Evolutionary conservation across 1,140 invertebrate species (phyloP), one percentile per base, ranked within the genome.

Genomic region (Eufriesea mexicana): DNA sequence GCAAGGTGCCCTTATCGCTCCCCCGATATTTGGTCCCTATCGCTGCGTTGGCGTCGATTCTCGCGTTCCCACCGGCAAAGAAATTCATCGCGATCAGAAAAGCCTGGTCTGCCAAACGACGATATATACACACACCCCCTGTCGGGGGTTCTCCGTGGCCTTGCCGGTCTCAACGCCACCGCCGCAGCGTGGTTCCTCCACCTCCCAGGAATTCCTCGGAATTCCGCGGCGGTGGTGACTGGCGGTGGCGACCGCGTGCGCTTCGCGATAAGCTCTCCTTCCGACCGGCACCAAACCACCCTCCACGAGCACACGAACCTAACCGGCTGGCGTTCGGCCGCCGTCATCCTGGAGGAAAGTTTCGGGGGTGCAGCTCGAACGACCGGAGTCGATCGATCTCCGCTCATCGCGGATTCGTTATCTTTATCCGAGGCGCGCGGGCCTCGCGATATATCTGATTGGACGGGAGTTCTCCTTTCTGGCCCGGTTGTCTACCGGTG

Each of bases 161-260:
- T 59, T 73, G 71, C 71, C n/a, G n/a, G n/a, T n/a, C 51, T 28
- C 20, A 5, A 78, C n/a, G n/a, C 12, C 25, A 2, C 49, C 49
- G 12, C 49, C 5, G 49, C 49, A 2, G 28, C 10, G 28, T 42
- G 66, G 18, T 51, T 20, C 51, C 47, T 59, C 73, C 72, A 66
- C 62, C 68, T 73, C 55, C 61, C 61, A 57, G 62, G 85, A 84
- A 86, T 89, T 89, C 87, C 88, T 62, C 62, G 85, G 85, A 89
- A 89, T 89, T 86, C 84, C 82, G 83, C 88, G 86, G 81, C 81
- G 81, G 71, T 74, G 89, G 91, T 92, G 92, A 92, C 91, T 92
- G 90, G 90, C 90, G 91, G 90, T 90, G 90, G 91, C 89, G 91
- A 92, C 92, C 92, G 92, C 92, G 91, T 92, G 92, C 91, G 84